Percentiles rank a stretch among this genome's conserved stretches.
Conservation (phyloP, 2,113 vertebrate species). For the Entomyzon cyanotis region DNA sequence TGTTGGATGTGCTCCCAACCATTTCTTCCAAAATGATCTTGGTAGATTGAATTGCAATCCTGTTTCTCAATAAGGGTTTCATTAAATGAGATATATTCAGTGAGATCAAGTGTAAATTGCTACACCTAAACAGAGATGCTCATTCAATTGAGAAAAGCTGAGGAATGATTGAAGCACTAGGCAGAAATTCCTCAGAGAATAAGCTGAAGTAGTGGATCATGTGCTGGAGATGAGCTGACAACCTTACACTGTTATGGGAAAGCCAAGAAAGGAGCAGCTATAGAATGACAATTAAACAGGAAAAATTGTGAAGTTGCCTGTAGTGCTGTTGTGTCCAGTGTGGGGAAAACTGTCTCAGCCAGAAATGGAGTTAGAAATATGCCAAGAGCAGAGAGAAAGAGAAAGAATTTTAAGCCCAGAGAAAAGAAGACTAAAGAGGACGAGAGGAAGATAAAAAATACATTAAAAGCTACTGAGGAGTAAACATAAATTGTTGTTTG, state of each 20-base stretch:
- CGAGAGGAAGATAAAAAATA: neutral
- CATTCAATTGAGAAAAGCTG: neutral
- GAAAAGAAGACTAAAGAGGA: neutral
- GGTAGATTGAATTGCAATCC: neutral
- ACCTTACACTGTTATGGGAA: neutral
- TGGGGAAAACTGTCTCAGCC: neutral
- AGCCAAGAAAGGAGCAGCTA: neutral
- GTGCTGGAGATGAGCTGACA: neutral
- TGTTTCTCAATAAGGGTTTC: neutral
- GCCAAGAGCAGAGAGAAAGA: neutral
- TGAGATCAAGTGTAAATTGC: neutral
- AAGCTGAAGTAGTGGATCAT: neutral
- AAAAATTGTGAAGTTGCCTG: neutral
- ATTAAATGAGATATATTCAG: neutral
- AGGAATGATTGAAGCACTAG: neutral
- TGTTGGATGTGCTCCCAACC: neutral
- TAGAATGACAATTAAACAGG: neutral
- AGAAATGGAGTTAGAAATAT: neutral
- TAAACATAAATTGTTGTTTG: neutral
- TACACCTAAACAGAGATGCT: neutral
- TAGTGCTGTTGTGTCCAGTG: too few species aligned
- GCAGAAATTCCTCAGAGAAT: neutral
- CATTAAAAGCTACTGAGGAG: neutral
- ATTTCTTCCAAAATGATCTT: neutral
- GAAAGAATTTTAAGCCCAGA: neutral